A percentile compares a stretch with the other conserved stretches of the same genome.
Evolutionary conservation across 2,797 vertebrate species (phyloP).

Genomic region (Semaprochilodus insignis): DNA sequence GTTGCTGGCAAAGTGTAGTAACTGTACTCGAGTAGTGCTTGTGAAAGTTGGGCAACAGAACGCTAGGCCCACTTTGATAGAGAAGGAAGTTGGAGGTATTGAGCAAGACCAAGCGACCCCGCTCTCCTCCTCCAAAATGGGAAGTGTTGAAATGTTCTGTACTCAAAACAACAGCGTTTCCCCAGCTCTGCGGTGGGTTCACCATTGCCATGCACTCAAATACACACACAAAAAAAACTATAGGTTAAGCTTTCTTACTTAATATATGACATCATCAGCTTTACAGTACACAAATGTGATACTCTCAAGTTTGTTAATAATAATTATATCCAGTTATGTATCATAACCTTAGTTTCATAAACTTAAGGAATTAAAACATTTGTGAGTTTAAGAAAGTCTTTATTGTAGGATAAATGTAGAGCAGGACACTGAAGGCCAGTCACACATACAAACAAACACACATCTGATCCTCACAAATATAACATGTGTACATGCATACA

Average conservation of each 20-base stretch:
- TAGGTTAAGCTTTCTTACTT: slow-evolving; percentile 10
- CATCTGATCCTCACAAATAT: too few relatives aligned
- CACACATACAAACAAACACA: too few relatives aligned
- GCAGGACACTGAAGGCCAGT: too few relatives aligned
- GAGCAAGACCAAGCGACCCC: slow-evolving; percentile 74
- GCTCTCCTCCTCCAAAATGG: slow-evolving; percentile 71
- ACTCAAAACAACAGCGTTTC: slow-evolving; percentile 70
- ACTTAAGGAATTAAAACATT: background rate
- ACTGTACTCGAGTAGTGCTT: slow-evolving; percentile 30
- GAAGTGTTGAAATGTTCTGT: slow-evolving; percentile 75
- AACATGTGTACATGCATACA: too few relatives aligned
- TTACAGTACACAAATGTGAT: too few relatives aligned
- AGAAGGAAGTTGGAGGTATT: slow-evolving; percentile 79
- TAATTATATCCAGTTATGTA: background rate
- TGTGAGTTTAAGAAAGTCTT: too few relatives aligned
- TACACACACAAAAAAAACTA: slow-evolving; percentile 41
- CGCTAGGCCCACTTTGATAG: slow-evolving; percentile 62
- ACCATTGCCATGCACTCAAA: slow-evolving; percentile 23
- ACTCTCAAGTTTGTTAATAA: background rate
- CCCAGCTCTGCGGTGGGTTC: slow-evolving; percentile 26
- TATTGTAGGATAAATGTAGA: background rate
- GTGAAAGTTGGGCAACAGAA: slow-evolving; percentile 67
- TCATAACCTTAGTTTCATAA: background rate
- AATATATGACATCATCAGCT: background rate
- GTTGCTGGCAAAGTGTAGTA: slow-evolving; percentile 16